A percentile compares a stretch with the other conserved stretches of the same genome.
phyloP scores from a whole-genome alignment of 2,797 vertebrate species.

The Enteromius fasciolatus region DNA sequence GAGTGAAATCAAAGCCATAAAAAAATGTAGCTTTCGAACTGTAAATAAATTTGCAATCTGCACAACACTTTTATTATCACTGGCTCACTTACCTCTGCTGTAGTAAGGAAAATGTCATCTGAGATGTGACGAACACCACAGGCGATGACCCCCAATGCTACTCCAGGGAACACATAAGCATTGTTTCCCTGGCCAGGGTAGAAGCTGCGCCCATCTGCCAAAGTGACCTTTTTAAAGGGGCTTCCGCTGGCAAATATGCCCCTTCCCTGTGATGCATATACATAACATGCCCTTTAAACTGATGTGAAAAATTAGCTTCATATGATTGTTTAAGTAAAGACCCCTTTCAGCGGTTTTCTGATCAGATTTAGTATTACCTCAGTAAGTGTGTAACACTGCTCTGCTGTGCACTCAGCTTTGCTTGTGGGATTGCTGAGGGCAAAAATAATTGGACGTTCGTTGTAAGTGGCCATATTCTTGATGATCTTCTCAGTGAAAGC shows the following conservation, averaged over 20 bases:
- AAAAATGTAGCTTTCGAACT: not conserved
- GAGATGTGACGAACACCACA: slow-evolving; percentile 92
- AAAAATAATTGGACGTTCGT: slow-evolving; percentile 92
- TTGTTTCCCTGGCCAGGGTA: slow-evolving; percentile 98
- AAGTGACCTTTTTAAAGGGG: slow-evolving; percentile 90
- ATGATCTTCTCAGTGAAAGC: slow-evolving; percentile 95
- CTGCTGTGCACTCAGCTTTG: slow-evolving; percentile 96
- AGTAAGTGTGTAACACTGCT: slow-evolving; percentile 93
- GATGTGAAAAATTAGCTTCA: not conserved
- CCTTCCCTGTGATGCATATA: slow-evolving; percentile 79
- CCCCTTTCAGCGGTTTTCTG: not conserved
- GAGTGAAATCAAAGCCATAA: slow-evolving; percentile 39
- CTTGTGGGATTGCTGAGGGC: slow-evolving; percentile 98
- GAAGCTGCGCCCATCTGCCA: slow-evolving; percentile 89
- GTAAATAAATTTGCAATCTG: not conserved
- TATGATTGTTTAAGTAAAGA: not conserved
- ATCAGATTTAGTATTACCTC: slow-evolving; percentile 76
- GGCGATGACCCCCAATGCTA: slow-evolving; percentile 90
- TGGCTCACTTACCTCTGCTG: slow-evolving; percentile 84
- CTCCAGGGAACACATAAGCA: slow-evolving; percentile 94
- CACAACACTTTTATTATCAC: not conserved
- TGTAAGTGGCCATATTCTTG: slow-evolving; percentile 91
- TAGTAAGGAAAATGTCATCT: slow-evolving; percentile 93
- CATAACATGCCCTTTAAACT: not conserved
- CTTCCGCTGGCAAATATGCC: slow-evolving; percentile 97